Conservation (phyloP, 1,140 invertebrate species). For the Brachionus angularis region DNA sequence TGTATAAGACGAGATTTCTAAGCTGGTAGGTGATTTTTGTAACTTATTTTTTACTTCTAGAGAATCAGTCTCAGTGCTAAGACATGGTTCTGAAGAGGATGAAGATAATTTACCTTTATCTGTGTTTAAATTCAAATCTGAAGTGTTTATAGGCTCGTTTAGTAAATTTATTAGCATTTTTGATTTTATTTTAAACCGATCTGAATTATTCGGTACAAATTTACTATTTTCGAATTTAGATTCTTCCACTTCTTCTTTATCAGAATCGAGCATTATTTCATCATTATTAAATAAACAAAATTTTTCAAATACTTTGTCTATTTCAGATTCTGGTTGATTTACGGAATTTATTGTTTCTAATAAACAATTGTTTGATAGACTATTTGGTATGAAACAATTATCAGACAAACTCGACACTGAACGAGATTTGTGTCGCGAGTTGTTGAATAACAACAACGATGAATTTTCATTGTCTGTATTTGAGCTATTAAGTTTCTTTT, state of each 20-base stretch:
- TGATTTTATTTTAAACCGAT: neutral
- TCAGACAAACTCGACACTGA: neutral
- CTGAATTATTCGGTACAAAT: neutral
- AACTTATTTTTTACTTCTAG: too few species aligned
- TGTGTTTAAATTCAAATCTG: too few species aligned
- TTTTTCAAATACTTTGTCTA: slow-evolving; percentile 24
- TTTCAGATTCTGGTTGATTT: neutral
- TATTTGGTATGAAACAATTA: neutral
- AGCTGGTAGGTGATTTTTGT: neutral
- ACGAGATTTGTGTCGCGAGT: too few species aligned
- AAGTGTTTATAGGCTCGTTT: neutral
- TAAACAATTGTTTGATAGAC: slow-evolving; percentile 5
- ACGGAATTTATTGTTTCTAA: too few species aligned
- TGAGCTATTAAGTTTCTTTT: too few species aligned
- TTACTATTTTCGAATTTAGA: neutral
- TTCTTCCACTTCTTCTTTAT: too few species aligned
- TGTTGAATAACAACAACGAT: too few species aligned
- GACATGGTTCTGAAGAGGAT: neutral
- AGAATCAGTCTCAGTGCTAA: too few species aligned
- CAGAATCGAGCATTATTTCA: slow-evolving; percentile 2
- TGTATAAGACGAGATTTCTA: slow-evolving; percentile 6
- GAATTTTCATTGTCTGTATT: too few species aligned
- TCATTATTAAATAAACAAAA: slow-evolving; percentile 16
- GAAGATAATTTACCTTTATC: too few species aligned
- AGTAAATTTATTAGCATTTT: neutral